Conservation (phyloP, 2,888 invertebrate species). For the Pachydiplax longipennis region DNA sequence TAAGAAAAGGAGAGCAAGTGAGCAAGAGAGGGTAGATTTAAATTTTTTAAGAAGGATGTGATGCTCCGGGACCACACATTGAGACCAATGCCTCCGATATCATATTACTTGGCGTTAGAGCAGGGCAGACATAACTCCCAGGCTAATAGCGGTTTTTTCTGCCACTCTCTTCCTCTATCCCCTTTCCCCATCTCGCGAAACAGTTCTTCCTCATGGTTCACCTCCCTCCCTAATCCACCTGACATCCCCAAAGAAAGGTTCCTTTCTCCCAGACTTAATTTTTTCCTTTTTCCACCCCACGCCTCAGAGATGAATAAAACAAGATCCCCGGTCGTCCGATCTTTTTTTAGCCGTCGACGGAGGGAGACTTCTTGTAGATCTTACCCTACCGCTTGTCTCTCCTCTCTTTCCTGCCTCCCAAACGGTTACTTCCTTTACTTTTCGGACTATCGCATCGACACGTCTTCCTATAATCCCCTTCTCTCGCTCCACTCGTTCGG, state of each 20-base stretch:
- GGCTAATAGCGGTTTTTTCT: slow-evolving; percentile 11
- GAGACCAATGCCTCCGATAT: slow-evolving; percentile 22
- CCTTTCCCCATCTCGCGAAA: slow-evolving; percentile 22
- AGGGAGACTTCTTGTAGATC: background rate
- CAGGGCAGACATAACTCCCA: slow-evolving; percentile 6
- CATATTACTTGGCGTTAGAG: background rate
- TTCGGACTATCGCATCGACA: background rate
- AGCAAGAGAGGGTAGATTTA: background rate
- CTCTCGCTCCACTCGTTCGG: background rate
- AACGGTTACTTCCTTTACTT: slow-evolving; percentile 1
- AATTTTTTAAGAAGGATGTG: background rate
- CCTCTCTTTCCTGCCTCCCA: background rate
- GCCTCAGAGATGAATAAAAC: background rate
- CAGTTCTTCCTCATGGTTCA: background rate
- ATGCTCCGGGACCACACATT: slow-evolving; percentile 2
- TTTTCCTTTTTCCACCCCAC: background rate
- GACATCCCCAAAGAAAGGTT: background rate
- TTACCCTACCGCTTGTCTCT: background rate
- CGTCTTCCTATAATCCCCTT: background rate
- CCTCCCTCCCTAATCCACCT: background rate
- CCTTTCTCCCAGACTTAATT: background rate
- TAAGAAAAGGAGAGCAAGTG: background rate
- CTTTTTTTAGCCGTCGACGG: background rate
- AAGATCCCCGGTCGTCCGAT: background rate
- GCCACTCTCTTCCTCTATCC: background rate